Percentiles rank a stretch among this genome's conserved stretches.
Evolutionary conservation across 2,113 vertebrate genomes (phyloP).

Genomic region (Cyprinodon variegatus): DNA sequence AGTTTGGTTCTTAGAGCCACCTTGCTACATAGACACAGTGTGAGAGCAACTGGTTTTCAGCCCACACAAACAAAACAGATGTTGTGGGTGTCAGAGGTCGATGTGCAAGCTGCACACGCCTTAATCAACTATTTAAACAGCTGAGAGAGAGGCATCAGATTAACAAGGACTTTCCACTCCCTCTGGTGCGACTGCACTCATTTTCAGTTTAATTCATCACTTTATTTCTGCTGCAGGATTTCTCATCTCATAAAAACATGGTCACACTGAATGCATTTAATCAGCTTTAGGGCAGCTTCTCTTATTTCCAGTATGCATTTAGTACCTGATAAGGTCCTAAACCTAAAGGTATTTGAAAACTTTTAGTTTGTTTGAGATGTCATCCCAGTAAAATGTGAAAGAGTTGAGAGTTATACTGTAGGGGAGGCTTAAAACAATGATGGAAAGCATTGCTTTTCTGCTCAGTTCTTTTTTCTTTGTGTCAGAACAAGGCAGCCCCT

Average conservation of each 20-base stretch:
- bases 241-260: background rate
- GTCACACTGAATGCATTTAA: too few relatives aligned
- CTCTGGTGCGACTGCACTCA: conserved; percentile 25
- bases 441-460: background rate
- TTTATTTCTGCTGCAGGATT: conserved; percentile 3
- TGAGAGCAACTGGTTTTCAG: conserved; percentile 54
- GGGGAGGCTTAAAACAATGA: background rate
- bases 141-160: conserved; percentile 56
- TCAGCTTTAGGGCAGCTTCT: background rate
- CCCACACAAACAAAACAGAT: conserved; percentile 69
- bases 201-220: conserved; percentile 17
- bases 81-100: conserved; percentile 62
- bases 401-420: too few relatives aligned
- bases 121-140: conserved; percentile 65
- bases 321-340: background rate
- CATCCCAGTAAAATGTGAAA: background rate
- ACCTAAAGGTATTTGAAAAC: background rate
- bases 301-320: background rate
- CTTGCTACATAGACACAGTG: conserved; percentile 53
- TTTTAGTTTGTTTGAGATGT: background rate
- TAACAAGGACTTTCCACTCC: conserved; percentile 44
- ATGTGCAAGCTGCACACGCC: conserved; percentile 51
- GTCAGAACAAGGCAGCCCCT: too few relatives aligned
- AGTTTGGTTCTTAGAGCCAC: conserved; percentile 50
- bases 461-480: background rate